Base-by-base conservation (phyloP, 2,888 invertebrate species). In the Cheilosia urbana region DNA sequence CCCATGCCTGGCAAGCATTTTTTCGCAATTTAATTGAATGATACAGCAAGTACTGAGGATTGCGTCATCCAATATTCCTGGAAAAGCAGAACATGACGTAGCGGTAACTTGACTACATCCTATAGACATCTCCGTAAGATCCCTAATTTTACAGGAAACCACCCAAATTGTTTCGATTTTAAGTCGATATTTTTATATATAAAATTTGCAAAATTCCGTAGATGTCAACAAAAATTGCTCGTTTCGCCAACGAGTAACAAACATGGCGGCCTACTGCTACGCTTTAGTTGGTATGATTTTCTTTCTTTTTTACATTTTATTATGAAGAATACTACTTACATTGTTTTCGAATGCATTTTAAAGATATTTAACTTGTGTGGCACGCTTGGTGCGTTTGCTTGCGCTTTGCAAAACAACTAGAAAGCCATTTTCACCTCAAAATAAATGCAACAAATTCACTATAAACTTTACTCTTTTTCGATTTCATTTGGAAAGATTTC, bases 371-470 rank as follows among this genome's bases (percentile, higher is more conserved):
- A 88, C 89, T 90, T 90, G 90, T 87, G 68, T 88, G 90, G 91
- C 91, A 91, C 91, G 81, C 88, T 4, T n/a, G 58, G 92, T 91
- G 91, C 91, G 89, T 88, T 88, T 57, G 88, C 88, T 91, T 89
- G 90, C 89, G 55, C 89, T 89, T 87, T 88, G 89, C 88, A 89
- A 89, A 89, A 87, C 92, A 93, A 94, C 95, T 96, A 96, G 94
- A 94, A 94, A 94, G 94, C 95, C 95, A 96, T 96, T 94, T 93
- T 95, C 94, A 94, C 93, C 93, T 94, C 93, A 89, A 90, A 88
- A 91, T 90, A 90, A 91, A 90, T 90, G 90, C 91, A 88, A 88
- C 87, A 90, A 89, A 89, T 87, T 88, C 89, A 85, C 85, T 65
- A 84, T 87, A 89, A 89, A 89, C 85, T 89, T 90, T 87, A 87